phyloP scores from a whole-genome alignment of 2,113 vertebrate species.

The Centropus unirufus region DNA sequence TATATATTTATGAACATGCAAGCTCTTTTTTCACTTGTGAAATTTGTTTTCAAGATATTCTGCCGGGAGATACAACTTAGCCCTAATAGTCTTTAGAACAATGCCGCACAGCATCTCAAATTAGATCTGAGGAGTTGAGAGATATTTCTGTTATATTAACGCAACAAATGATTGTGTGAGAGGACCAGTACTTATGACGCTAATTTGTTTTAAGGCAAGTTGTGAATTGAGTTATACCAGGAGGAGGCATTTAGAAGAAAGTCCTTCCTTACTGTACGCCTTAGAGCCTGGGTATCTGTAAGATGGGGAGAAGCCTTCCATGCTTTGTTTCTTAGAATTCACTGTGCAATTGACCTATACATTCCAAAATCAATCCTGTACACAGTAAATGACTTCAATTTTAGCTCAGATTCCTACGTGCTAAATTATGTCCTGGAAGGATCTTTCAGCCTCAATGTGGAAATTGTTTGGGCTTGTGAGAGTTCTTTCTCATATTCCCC shows the following conservation, averaged over 20 bases:
- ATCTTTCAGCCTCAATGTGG: not conserved
- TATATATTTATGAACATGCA: not conserved
- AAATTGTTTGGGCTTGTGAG: not conserved
- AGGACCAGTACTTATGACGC: not conserved
- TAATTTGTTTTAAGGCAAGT: not conserved
- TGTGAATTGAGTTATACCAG: not conserved
- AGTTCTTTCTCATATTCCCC: not conserved
- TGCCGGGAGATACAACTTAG: not conserved
- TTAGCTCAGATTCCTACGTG: not conserved
- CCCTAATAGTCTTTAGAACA: not conserved
- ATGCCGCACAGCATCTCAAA: not conserved
- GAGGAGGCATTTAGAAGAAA: not conserved
- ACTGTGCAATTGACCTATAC: not conserved
- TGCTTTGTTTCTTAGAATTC: slow-evolving; percentile 17
- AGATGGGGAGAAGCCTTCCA: not conserved
- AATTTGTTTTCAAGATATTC: not conserved
- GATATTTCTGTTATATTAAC: not conserved
- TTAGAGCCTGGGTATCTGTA: not conserved
- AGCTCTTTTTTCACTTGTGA: not conserved
- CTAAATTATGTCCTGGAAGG: not conserved
- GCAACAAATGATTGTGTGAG: not conserved
- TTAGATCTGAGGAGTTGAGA: not conserved
- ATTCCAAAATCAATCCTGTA: not conserved
- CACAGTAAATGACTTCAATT: not conserved
- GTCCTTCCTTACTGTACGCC: not conserved